Base-by-base conservation (phyloP, 2,113 vertebrate genomes). In the Trinectes maculatus region DNA sequence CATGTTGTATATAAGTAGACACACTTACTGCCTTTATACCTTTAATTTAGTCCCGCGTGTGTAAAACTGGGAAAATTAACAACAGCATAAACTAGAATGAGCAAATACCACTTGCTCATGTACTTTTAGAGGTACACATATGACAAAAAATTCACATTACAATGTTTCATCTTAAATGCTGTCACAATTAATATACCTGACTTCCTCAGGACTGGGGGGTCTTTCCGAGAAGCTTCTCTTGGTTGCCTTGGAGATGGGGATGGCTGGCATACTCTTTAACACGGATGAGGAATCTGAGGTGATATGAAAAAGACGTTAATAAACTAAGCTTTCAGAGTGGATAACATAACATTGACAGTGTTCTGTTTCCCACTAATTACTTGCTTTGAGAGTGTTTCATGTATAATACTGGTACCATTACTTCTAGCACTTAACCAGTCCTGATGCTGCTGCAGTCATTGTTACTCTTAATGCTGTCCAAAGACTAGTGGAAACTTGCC, bases 221-320 rank as follows among this genome's bases (percentile, higher is more conserved):
- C 85, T 82, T 73, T 95, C 95, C 77, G 87, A 58, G 42, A 94
- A 90, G 59, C 91, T 94, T 82, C 91, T 94, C 82, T 93, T 94
- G 40, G 94, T 95, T 44, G 89, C 88, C 68, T 94, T 96, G 72
- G 93, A 91, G 68, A 93, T 91, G 66, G 92, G 92, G 71, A 92
- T 65, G 34, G 87, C 89, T 63, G 94, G 84, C 26, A 86, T 63
- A 47, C 92, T 94, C 84, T 92, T 94, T 66, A 91, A 51, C 74
- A 85, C 49, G 12, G 78, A 63, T 34, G 88, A 92, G 84, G 89
- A 63, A 22, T 89, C 91, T 92, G 77, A 26, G 4, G 19, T 34
- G 49, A 71, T 16, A 74, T 11, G 61, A 43, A 8, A 61, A 12
- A 39, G n/a, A 66, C 1, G 29, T 57, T 0, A 53, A 40, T 8